Base-by-base conservation (phyloP, 2,797 vertebrate species). In the Acanthis flammea region DNA sequence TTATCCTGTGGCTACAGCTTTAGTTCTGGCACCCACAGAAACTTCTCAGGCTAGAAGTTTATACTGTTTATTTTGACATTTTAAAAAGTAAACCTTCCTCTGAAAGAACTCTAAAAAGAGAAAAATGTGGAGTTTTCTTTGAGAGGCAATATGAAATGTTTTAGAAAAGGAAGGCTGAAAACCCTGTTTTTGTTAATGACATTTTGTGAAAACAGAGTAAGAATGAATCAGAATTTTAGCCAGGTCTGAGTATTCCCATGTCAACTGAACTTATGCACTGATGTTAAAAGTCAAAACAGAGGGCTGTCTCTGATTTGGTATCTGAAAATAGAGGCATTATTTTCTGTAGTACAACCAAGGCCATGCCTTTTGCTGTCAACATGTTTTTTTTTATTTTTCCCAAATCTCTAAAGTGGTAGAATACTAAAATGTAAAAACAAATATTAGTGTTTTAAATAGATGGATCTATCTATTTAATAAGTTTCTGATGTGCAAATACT, bases 41-140 rank as follows among this genome's bases (percentile, higher is more conserved):
- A 13, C n/a, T 70, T 60, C 62, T 76, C 41, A 33, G 55, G 25
- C 14, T 86, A 79, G 51, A 57, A 78, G 82, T 84, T 27, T 42
- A 33, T 8, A 37, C 14, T 87, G 48, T 54, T 92, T 90, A 53
- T 94, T 87, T 93, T 80, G 86, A 53, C 85, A 83, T 75, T 94
- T 85, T n/a, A 4, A 75, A 83, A 91, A 83, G 9, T 23, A 88
- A 91, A 55, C 8, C 6, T 72, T 80, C 74, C 12, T 50, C 42
- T 82, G 31, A 73, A 88, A 30, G 21, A 50, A 31, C 10, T 66
- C 31, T 62, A 60, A 84, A 80, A 61, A 74, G 50, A 80, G 25
- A 79, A 61, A 62, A 94, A 48, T 2, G 7, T 33, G 14, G 6
- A 30, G n/a, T 67, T 68, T 89, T 72, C 41, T 61, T 89, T 15